Evolutionary conservation across 2,888 invertebrate genomes (phyloP), one percentile per base, ranked within the genome.

Genomic region (Litoditis marina): DNA sequence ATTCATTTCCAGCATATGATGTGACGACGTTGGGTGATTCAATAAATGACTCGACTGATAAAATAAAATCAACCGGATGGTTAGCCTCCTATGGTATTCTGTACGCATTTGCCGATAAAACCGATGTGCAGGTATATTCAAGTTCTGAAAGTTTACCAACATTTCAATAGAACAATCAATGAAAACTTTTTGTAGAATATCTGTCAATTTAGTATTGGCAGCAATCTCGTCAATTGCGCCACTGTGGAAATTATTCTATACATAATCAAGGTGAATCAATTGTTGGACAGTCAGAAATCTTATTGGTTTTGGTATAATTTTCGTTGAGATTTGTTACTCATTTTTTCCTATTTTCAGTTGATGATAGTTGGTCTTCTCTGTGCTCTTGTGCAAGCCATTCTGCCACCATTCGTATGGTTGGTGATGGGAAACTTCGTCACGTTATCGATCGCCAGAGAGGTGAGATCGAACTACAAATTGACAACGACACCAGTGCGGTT

Each of bases 351-450:
- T 47, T 28, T 66, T 49, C 60, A 79, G 78, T 64, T 80, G 16
- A 80, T 80, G 78, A 42, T 67, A 2, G 51, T 78, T 34, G 80
- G 81, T 8, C 27, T 81, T 13, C 36, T 78, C 34, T 68, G 76
- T 62, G 74, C 78, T 8, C 64, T 80, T 2, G 57, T 80, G 2
- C 81, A 81, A 60, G 74, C 80, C 25, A 69, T 69, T 6, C 66
- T 81, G 27, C 80, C 80, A n/a, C 80, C 80, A 3, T 78, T 80
- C 60, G 78, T 80, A 1, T 80, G 81, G 80, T 69, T 80, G 30
- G 66, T 80, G 51, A 80, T 80, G 78, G 81, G 81, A 34, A 73
- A 77, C 60, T 81, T 81, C 64, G 76, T 81, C 0, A 72, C 78
- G 5, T 62, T 72, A 19, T 74, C 78, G 8, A 78, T 79, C 59